Evolutionary conservation across 2,797 vertebrate genomes (phyloP).

Genomic region (Gymnoscopelus braueri): DNA sequence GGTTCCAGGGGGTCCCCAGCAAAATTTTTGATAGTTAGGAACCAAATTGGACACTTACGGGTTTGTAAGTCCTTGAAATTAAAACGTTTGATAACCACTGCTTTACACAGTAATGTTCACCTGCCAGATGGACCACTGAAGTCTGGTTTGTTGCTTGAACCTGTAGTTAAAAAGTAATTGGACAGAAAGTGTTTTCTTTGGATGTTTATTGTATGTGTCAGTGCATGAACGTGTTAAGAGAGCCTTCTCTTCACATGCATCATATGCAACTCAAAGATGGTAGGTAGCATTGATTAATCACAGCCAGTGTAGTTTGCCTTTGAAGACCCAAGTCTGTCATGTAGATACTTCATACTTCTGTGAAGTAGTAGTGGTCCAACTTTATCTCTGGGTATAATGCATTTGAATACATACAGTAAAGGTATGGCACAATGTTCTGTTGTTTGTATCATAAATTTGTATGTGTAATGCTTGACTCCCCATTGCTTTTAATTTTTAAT

Average conservation of each 20-base stretch:
- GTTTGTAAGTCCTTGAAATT: no score
- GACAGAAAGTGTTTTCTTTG: constrained; percentile 43
- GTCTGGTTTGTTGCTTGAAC: constrained; percentile 39
- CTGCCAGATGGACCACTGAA: constrained; percentile 42
- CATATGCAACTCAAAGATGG: constrained; percentile 69
- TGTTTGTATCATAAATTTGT: not conserved
- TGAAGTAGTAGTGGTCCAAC: constrained; percentile 58
- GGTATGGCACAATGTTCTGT: constrained; percentile 10
- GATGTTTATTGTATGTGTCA: constrained; percentile 43
- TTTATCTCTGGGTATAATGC: constrained; percentile 29
- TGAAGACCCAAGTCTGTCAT: constrained; percentile 58
- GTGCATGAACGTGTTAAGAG: constrained; percentile 54
- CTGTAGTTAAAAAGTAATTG: constrained; percentile 48
- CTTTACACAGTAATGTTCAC: constrained; percentile 18
- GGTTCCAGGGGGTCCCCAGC: no score
- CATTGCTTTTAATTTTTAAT: not conserved
- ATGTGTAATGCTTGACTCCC: constrained; percentile 17
- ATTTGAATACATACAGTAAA: constrained; percentile 12
- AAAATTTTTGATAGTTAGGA: no score
- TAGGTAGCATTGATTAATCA: constrained; percentile 40
- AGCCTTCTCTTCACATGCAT: constrained; percentile 59
- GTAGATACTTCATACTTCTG: constrained; percentile 57
- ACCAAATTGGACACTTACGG: no score
- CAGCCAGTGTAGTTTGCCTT: constrained; percentile 58
- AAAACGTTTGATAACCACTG: no score